Evolutionary conservation across 2,797 vertebrate species (phyloP).

Genomic region (Gymnothorax javanicus): DNA sequence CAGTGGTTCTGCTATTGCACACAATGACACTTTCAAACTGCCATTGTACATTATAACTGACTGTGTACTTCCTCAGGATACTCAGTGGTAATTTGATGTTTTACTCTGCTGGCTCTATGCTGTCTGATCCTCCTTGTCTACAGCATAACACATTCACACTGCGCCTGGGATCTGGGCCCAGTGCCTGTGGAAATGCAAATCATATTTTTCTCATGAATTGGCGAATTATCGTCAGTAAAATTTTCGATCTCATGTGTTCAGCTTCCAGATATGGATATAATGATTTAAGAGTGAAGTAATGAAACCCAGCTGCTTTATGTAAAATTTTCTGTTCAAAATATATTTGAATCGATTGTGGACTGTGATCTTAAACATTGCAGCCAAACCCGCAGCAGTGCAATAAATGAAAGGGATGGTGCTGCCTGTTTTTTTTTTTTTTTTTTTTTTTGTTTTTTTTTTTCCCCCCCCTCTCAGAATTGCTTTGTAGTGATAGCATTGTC

Average conservation of each 20-base stretch:
- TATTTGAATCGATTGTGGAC: background rate
- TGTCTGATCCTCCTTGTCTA: background rate
- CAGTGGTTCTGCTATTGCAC: background rate
- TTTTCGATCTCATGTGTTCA: no score
- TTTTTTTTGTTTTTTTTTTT: no score
- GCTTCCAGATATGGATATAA: constrained; percentile 14
- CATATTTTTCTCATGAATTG: background rate
- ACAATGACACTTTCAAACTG: background rate
- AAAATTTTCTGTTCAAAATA: background rate
- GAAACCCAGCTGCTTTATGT: background rate
- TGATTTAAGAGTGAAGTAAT: background rate
- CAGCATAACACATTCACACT: background rate
- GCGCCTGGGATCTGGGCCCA: constrained; percentile 1
- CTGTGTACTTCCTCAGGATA: background rate
- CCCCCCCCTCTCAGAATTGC: background rate
- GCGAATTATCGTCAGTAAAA: background rate
- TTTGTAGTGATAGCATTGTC: no score
- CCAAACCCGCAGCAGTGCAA: background rate
- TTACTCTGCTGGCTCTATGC: background rate
- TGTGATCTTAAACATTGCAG: background rate
- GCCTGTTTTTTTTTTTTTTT: background rate
- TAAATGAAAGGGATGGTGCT: background rate
- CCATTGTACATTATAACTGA: background rate
- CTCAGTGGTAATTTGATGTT: background rate
- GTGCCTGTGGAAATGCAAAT: background rate